Conservation (phyloP, 2,113 vertebrate genomes). For the Haemorhous mexicanus region DNA sequence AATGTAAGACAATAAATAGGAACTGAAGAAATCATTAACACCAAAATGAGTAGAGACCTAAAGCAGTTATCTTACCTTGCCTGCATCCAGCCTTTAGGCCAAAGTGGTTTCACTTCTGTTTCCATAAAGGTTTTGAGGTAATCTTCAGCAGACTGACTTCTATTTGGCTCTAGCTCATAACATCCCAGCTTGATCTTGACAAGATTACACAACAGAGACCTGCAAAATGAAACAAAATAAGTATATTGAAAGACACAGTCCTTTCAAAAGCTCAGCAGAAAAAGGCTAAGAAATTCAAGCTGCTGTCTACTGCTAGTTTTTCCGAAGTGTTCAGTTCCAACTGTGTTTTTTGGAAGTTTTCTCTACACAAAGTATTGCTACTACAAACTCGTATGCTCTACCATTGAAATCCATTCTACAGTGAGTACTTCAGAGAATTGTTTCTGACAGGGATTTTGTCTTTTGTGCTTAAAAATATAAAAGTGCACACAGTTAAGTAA, state of each 20-base stretch:
- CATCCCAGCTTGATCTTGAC: conserved; percentile 95
- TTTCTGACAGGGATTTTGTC: neutral
- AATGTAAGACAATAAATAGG: neutral
- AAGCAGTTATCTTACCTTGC: conserved; percentile 78
- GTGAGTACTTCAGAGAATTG: neutral
- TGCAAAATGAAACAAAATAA: conserved; percentile 59
- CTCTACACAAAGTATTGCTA: neutral
- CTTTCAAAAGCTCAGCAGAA: neutral
- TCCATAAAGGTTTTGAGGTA: conserved; percentile 99
- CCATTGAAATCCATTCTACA: neutral
- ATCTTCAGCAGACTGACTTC: conserved; percentile 90
- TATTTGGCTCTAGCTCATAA: conserved; percentile 95
- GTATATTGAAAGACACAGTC: neutral
- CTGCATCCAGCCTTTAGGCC: conserved; percentile 99
- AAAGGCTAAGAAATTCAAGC: neutral
- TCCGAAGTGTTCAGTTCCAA: neutral
- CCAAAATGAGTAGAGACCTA: neutral
- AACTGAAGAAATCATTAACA: neutral
- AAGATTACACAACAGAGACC: conserved; percentile 91
- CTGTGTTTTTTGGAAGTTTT: neutral
- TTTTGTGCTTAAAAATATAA: neutral
- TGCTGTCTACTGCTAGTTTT: neutral
- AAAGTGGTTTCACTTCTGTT: conserved; percentile 94
- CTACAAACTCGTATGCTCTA: neutral
- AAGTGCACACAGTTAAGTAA: neutral